A percentile compares a stretch with the other conserved stretches of the same genome.
Conservation (phyloP, 2,113 vertebrate genomes). For the Toxotes jaculatrix region DNA sequence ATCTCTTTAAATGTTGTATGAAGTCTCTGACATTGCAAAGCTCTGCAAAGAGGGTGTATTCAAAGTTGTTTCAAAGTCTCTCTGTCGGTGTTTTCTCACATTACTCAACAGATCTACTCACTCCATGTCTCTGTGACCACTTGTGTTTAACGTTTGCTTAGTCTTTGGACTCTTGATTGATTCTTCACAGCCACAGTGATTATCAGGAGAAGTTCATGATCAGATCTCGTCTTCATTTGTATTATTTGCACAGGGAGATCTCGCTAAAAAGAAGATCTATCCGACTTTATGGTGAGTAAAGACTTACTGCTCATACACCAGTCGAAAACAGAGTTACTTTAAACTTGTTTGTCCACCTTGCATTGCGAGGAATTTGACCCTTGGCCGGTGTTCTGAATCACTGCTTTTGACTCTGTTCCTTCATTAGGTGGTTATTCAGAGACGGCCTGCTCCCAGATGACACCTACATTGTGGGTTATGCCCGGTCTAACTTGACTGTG, state of each 20-base stretch:
- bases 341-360: neutral
- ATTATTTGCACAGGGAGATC: constrained; percentile 84
- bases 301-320: neutral
- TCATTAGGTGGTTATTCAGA: constrained; percentile 90
- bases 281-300: constrained; percentile 88
- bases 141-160: constrained; percentile 10
- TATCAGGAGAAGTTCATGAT: neutral
- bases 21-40: neutral
- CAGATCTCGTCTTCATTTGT: neutral
- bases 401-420: constrained; percentile 24
- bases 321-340: neutral
- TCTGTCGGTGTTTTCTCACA: neutral
- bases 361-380: constrained; percentile 28
- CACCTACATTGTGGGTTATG: constrained; percentile 89
- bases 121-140: neutral
- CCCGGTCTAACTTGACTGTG: constrained; percentile 87
- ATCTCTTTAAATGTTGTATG: neutral
- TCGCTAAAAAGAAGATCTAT: constrained; percentile 92
- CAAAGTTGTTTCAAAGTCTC: constrained; percentile 5
- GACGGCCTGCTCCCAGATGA: constrained; percentile 90
- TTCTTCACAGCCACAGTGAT: neutral
- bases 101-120: constrained; percentile 6
- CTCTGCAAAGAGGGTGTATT: constrained; percentile 1
- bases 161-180: constrained; percentile 53
- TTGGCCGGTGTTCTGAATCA: neutral